Evolutionary conservation across 2,888 invertebrate species (phyloP).

Genomic region (Eristalinus aeneus): DNA sequence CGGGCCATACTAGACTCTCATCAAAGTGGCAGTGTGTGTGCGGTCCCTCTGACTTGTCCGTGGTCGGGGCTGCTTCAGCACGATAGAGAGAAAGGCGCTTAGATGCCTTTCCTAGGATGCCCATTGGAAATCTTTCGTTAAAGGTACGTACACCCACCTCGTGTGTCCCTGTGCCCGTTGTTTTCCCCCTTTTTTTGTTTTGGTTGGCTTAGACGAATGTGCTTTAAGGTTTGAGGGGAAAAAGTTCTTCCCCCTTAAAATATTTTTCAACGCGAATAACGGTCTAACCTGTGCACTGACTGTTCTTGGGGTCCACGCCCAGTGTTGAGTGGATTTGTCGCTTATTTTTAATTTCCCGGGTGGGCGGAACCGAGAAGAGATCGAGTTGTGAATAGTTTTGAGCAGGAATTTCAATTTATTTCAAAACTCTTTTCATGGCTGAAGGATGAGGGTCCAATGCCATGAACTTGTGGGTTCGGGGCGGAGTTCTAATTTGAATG

Average conservation of each 20-base stretch:
- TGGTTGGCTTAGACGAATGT: slow-evolving; percentile 36
- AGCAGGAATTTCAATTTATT: neutral
- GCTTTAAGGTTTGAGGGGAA: slow-evolving; percentile 14
- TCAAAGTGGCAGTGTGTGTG: slow-evolving; percentile 8
- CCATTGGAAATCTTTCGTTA: slow-evolving; percentile 51
- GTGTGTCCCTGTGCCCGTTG: neutral
- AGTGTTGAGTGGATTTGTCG: neutral
- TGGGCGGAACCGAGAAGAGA: neutral
- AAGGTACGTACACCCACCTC: slow-evolving; percentile 43
- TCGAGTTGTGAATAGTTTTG: neutral
- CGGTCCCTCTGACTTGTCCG: too few relatives aligned
- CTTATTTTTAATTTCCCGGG: neutral
- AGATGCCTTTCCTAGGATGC: slow-evolving; percentile 63
- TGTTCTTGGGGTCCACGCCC: neutral
- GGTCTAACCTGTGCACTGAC: neutral
- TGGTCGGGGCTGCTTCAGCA: neutral
- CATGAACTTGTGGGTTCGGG: too few relatives aligned
- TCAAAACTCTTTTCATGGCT: neutral
- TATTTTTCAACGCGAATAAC: slow-evolving; percentile 1
- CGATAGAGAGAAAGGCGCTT: slow-evolving; percentile 14
- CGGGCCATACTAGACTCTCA: slow-evolving; percentile 5
- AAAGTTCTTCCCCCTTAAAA: neutral
- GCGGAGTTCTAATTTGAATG: too few relatives aligned
- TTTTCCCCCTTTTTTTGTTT: neutral
- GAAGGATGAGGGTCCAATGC: too few relatives aligned